These are phyloP conservation scores for Herpailurus yagouaroundi DNA, from an alignment of 2,113 vertebrate genomes.

Conservation along the genomic window DNA sequence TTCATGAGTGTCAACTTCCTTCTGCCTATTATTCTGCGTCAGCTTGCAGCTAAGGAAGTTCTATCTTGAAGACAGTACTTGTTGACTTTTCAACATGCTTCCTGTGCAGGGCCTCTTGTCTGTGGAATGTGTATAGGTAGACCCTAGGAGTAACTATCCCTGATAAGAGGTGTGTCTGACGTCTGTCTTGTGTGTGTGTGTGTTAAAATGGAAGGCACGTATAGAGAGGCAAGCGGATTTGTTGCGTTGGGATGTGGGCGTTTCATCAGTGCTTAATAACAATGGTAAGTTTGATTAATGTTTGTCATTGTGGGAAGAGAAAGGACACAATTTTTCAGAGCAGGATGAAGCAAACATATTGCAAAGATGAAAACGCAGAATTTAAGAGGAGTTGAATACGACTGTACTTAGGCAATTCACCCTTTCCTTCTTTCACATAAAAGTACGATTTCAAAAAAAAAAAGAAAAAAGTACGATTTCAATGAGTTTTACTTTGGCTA, in stretches of 20 bases:
- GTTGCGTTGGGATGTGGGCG: background rate
- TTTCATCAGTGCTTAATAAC: slow-evolving; percentile 47
- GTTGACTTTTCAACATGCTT: background rate
- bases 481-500: slow-evolving; percentile 34
- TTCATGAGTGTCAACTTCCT: background rate
- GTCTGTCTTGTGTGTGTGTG: background rate
- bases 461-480: background rate
- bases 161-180: background rate
- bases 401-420: background rate
- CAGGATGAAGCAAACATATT: background rate
- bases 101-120: background rate
- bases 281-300: slow-evolving; percentile 50
- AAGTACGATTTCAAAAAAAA: background rate
- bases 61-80: background rate
- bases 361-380: background rate
- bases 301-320: background rate
- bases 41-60: background rate
- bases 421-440: background rate
- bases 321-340: background rate
- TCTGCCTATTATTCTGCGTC: background rate
- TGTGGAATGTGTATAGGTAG: background rate
- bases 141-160: background rate
- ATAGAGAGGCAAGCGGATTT: background rate
- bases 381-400: background rate
- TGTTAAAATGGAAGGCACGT: background rate